phyloP scores from a whole-genome alignment of 2,113 vertebrate genomes.

The Thymallus thymallus region DNA sequence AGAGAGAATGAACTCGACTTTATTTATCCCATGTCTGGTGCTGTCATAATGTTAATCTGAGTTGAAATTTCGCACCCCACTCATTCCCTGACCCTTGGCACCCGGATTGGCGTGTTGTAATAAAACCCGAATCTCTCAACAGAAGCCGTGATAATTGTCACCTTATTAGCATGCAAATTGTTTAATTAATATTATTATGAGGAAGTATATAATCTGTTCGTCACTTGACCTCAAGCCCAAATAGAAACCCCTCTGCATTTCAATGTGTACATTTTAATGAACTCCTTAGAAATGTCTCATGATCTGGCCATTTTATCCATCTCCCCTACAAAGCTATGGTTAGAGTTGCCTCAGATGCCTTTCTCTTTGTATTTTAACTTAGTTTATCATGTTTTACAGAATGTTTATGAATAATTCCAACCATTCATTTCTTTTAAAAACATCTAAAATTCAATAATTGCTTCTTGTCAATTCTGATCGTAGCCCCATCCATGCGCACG shows the following conservation, averaged over 20 bases:
- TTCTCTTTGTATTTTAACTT: slow-evolving; percentile 78
- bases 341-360: slow-evolving; percentile 77
- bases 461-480: slow-evolving; percentile 81
- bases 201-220: slow-evolving; percentile 99
- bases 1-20: slow-evolving; percentile 97
- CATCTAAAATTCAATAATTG: slow-evolving; percentile 96
- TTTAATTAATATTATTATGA: slow-evolving; percentile 99
- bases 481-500: slow-evolving; percentile 70
- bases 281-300: slow-evolving; percentile 82
- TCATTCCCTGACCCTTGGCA: slow-evolving; percentile 97
- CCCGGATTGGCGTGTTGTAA: slow-evolving; percentile 99
- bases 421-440: slow-evolving; percentile 75
- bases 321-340: slow-evolving; percentile 75
- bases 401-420: slow-evolving; percentile 78
- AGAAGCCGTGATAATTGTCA: slow-evolving; percentile 99
- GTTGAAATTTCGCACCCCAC: slow-evolving; percentile 97
- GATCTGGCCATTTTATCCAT: slow-evolving; percentile 75
- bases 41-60: slow-evolving; percentile 99
- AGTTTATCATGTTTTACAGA: slow-evolving; percentile 76
- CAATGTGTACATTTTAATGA: slow-evolving; percentile 87
- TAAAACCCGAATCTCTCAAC: slow-evolving; percentile 99
- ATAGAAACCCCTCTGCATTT: slow-evolving; percentile 86
- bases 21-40: slow-evolving; percentile 99
- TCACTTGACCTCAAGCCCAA: slow-evolving; percentile 99
- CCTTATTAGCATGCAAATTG: slow-evolving; percentile 99